Conservation (phyloP, 2,113 vertebrate genomes). For the Sisor rabdophorus region DNA sequence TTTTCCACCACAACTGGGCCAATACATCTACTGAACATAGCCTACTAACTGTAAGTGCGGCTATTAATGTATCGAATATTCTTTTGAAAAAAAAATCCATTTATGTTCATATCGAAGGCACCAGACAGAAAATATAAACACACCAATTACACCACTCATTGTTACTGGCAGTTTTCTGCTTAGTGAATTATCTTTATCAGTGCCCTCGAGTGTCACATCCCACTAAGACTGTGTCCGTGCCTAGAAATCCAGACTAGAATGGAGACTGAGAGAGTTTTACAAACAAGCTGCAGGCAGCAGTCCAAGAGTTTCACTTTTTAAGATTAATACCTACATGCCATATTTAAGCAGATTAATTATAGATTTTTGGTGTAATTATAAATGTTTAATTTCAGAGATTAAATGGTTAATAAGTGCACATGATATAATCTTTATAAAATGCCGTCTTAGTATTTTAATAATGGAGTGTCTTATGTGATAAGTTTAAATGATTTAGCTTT, state of each 20-base stretch:
- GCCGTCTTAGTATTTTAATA: constrained; percentile 13
- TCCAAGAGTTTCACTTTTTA: not conserved
- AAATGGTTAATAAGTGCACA: constrained; percentile 8
- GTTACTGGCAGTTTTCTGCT: constrained; percentile 17
- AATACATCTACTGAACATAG: not conserved
- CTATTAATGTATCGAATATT: not conserved
- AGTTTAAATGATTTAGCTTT: constrained; percentile 20
- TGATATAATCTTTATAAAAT: not conserved
- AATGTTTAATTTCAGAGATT: constrained; percentile 4
- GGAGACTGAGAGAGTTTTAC: too few relatives aligned
- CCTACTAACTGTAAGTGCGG: not conserved
- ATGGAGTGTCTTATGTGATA: constrained; percentile 12
- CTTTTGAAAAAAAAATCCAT: not conserved
- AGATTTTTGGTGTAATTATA: not conserved
- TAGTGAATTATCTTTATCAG: constrained; percentile 18
- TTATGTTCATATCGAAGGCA: not conserved
- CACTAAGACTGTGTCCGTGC: constrained; percentile 23
- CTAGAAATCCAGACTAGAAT: constrained; percentile 25
- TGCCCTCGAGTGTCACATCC: not conserved
- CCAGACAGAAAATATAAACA: constrained; percentile 2
- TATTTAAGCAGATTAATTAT: not conserved
- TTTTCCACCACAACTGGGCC: too few relatives aligned
- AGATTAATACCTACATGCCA: not conserved
- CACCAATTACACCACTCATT: constrained; percentile 13
- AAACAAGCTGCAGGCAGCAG: not conserved